These are phyloP conservation scores for Nasonia oneida DNA, from an alignment of 2,888 invertebrate genomes.

Conservation along the genomic window DNA sequence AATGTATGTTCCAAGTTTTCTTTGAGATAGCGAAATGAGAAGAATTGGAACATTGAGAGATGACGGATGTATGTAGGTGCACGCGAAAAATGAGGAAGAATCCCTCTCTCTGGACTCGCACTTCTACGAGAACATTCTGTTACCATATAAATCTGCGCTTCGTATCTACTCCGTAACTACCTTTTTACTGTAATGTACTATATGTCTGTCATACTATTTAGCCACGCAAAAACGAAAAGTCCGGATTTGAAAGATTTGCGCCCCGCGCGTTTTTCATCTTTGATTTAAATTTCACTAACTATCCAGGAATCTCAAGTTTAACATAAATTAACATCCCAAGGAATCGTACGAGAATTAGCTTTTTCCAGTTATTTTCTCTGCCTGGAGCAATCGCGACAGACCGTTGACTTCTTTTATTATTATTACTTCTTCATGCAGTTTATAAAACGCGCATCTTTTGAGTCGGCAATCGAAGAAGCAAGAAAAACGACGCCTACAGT, in stretches of 20 bases:
- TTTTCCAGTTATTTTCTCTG: conserved; percentile 22
- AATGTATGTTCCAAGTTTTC: conserved; percentile 45
- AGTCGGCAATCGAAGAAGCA: not conserved
- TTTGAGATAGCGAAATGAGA: conserved; percentile 10
- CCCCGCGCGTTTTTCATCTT: not conserved
- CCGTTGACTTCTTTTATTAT: not conserved
- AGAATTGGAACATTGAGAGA: not conserved
- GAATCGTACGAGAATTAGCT: not conserved
- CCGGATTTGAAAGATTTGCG: not conserved
- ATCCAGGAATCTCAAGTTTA: not conserved
- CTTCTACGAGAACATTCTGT: conserved; percentile 51
- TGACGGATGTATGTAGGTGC: conserved; percentile 7
- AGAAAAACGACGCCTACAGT: not conserved
- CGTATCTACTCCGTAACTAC: conserved; percentile 2
- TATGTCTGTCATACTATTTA: conserved; percentile 19
- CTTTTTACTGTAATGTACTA: conserved; percentile 3
- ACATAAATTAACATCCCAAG: not conserved
- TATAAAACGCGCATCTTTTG: not conserved
- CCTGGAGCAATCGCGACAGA: not conserved
- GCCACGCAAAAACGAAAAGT: conserved; percentile 16
- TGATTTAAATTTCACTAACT: not conserved
- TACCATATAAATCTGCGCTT: conserved; percentile 50
- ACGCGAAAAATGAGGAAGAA: conserved; percentile 30
- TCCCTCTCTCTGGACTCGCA: not conserved
- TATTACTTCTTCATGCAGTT: not conserved